Evolutionary conservation across 2,888 invertebrate genomes (phyloP).

Genomic region (Gonocerus acuteangulatus): DNA sequence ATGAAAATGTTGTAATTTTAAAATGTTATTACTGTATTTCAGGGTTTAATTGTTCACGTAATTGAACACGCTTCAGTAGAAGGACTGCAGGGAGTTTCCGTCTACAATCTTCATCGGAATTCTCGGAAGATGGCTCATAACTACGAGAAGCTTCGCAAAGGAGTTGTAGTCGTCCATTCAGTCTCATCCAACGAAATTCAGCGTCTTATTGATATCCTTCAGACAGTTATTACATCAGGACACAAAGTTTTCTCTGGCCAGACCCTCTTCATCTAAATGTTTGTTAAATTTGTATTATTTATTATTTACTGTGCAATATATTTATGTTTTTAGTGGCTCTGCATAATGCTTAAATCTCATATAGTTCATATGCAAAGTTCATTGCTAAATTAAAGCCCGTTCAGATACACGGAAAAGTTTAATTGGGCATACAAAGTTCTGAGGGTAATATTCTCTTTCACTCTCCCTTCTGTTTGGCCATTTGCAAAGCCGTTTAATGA

Average conservation of each 20-base stretch:
- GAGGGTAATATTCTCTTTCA: too few species aligned
- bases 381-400: too few species aligned
- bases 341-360: too few species aligned
- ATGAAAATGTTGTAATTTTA: too few species aligned
- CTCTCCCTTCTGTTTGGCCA: too few species aligned
- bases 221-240: constrained; percentile 37
- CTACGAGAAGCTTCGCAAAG: constrained; percentile 39
- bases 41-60: constrained; percentile 39
- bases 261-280: constrained; percentile 38
- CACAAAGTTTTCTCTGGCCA: constrained; percentile 39
- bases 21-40: constrained; percentile 10
- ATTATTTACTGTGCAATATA: neutral
- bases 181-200: constrained; percentile 37
- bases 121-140: constrained; percentile 39
- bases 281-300: neutral
- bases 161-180: constrained; percentile 39
- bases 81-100: constrained; percentile 38
- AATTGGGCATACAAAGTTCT: too few species aligned
- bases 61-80: constrained; percentile 38
- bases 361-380: too few species aligned
- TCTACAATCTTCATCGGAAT: constrained; percentile 39
- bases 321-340: neutral
- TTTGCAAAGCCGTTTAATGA: too few species aligned
- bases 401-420: too few species aligned
- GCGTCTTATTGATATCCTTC: constrained; percentile 37